Evolutionary conservation across 1,140 invertebrate genomes (phyloP), one percentile per base, ranked within the genome.

Genomic region (Nymphalis io): DNA sequence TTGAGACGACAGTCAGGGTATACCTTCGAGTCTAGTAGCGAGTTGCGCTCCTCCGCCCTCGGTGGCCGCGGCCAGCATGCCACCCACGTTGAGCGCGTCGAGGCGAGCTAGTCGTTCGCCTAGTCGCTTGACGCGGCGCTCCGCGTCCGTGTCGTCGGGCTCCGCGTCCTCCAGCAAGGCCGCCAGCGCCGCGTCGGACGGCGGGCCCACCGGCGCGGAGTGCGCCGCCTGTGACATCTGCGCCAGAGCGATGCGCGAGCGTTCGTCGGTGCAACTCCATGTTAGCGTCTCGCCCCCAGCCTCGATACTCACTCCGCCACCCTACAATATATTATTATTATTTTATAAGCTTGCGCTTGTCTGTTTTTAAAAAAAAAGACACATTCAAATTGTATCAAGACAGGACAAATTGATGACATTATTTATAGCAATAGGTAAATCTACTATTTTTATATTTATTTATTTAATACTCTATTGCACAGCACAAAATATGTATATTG

Each of bases 41-140:
- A 88, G 79, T n/a, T 72, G 79, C 10, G 80, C 81, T 42, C 84
- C 85, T 13, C 84, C 87, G 46, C 83, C 81, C 68, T 86, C 83
- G 8, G 84, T 86, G 68, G 86, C 88, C 16, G 86, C 87, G 18
- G 88, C 87, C 38, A 89, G 78, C 86, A 90, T 89, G 68, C 85
- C 88, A 48, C 69, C 83, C 48, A 90, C 88, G 72, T 90, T 90
- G 68, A 86, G 80, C 21, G 85, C 85, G 67, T 90, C 88, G 20
- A 89, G 85, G 2, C 77, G 75, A 39, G 85, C 84, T 21, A 87
- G 71, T n/a, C 81, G 77, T 51, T 81, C 81, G 16, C 67, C 85
- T 2, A 90, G 78, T 0, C 79, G 77, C 39, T 80, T 80, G 66
- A 84, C 87, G 64, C 86, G 82, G 21, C 74, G 72, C 81, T 88